A percentile compares a stretch with the other conserved stretches of the same genome.
Conservation (phyloP, 2,888 invertebrate species). For the Podotricha telesiphe region DNA sequence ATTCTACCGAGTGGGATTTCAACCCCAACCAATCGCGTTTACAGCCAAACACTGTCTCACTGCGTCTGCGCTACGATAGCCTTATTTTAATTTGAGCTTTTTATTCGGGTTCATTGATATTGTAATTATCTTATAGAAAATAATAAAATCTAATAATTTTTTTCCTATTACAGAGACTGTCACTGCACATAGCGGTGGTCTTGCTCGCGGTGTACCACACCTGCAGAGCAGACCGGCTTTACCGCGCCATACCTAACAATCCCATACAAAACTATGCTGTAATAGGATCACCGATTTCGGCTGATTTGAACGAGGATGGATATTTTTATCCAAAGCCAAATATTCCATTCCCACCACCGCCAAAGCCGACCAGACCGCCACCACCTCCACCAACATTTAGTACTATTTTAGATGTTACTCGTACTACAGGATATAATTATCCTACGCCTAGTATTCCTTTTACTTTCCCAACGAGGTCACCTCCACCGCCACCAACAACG, state of each 20-base stretch:
- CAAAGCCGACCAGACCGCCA: conserved; percentile 42
- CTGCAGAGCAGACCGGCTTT: conserved; percentile 64
- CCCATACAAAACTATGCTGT: conserved; percentile 73
- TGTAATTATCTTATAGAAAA: too few relatives aligned
- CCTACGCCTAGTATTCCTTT: conserved; percentile 46
- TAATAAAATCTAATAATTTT: background rate
- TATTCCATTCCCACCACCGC: conserved; percentile 70
- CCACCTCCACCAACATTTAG: conserved; percentile 36
- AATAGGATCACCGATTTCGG: conserved; percentile 66
- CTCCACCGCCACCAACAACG: conserved; percentile 26
- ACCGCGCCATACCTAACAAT: conserved; percentile 65
- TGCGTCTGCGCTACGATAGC: too few relatives aligned
- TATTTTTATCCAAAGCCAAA: conserved; percentile 78
- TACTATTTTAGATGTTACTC: conserved; percentile 36
- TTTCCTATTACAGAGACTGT: conserved; percentile 71
- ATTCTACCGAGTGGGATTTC: too few relatives aligned
- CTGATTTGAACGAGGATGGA: conserved; percentile 72
- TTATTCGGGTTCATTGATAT: too few relatives aligned
- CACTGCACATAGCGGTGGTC: conserved; percentile 75
- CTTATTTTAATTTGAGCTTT: too few relatives aligned
- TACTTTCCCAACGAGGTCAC: conserved; percentile 42
- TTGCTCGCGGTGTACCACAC: conserved; percentile 71
- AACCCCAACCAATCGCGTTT: too few relatives aligned
- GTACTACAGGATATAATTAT: conserved; percentile 48
- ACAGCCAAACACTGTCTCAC: too few relatives aligned